Evolutionary conservation across 2,888 invertebrate species (phyloP).

Genomic region (Mantis religiosa): DNA sequence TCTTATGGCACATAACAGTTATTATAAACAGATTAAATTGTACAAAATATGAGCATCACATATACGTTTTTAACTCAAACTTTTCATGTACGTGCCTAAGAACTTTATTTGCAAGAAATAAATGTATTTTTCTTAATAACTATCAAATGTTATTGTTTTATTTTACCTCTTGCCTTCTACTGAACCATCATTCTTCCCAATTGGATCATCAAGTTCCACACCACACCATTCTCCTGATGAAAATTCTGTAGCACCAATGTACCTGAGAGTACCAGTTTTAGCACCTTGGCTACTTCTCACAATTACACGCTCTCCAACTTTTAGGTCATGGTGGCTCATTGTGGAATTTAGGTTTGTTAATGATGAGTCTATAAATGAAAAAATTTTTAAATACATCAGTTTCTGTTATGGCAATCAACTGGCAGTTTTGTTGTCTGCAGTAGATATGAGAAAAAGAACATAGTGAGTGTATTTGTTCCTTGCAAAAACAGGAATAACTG

Average conservation of each 20-base stretch:
- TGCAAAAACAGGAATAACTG: too few species aligned
- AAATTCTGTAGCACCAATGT: conserved; percentile 84
- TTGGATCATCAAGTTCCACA: conserved; percentile 87
- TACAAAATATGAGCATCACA: too few species aligned
- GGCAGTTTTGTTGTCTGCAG: too few species aligned
- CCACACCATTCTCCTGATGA: conserved; percentile 94
- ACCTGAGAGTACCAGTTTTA: conserved; percentile 82
- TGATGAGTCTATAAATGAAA: conserved; percentile 46
- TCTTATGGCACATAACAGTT: too few species aligned
- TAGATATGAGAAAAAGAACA: too few species aligned
- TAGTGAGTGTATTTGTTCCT: too few species aligned
- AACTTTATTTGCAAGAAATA: too few species aligned
- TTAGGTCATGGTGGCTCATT: conserved; percentile 44
- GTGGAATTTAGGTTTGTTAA: background rate
- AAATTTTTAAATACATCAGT: conserved; percentile 28
- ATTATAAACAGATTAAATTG: too few species aligned
- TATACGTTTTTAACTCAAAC: too few species aligned
- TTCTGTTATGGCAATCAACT: background rate
- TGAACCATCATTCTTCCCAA: conserved; percentile 94
- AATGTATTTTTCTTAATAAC: background rate
- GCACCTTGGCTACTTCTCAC: conserved; percentile 78
- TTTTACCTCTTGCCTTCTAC: conserved; percentile 83
- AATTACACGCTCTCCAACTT: conserved; percentile 87
- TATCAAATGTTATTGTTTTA: background rate
- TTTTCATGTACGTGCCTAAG: too few species aligned